These are phyloP conservation scores for Microctonus brassicae DNA, from an alignment of 2,888 invertebrate species.

Conservation along the genomic window DNA sequence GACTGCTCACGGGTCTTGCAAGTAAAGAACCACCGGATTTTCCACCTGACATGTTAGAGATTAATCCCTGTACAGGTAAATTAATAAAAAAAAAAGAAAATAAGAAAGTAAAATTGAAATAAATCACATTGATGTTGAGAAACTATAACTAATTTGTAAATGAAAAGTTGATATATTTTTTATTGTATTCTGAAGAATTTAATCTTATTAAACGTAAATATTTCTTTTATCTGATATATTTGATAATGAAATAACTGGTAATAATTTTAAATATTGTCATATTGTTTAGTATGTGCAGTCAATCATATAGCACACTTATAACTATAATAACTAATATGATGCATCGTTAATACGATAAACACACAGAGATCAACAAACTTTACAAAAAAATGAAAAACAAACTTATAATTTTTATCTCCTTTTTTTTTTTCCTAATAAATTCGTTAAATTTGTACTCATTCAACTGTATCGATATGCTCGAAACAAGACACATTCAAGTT, in stretches of 20 bases:
- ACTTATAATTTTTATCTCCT: not conserved
- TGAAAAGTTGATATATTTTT: constrained; percentile 4
- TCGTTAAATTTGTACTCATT: not conserved
- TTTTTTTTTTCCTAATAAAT: not conserved
- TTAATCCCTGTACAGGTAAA: constrained; percentile 49
- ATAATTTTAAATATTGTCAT: not conserved
- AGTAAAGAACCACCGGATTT: constrained; percentile 81
- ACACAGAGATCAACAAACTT: not conserved
- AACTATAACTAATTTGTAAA: not conserved
- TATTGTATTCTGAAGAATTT: not conserved
- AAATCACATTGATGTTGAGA: not conserved
- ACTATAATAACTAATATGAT: not conserved
- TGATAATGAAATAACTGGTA: not conserved
- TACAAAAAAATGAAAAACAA: not conserved
- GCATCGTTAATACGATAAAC: not conserved
- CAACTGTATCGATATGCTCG: not conserved
- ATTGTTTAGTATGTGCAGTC: not conserved
- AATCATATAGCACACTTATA: not conserved
- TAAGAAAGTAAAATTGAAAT: not conserved
- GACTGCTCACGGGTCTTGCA: constrained; percentile 85
- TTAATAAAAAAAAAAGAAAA: constrained; percentile 36
- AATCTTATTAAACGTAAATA: not conserved
- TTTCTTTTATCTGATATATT: not conserved
- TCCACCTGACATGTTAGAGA: constrained; percentile 75
- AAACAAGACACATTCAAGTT: not conserved